Percentiles rank a stretch among this genome's conserved stretches.
These are phyloP conservation scores for Atta cephalotes DNA, from an alignment of 1,140 invertebrate genomes.

Conservation along the genomic window DNA sequence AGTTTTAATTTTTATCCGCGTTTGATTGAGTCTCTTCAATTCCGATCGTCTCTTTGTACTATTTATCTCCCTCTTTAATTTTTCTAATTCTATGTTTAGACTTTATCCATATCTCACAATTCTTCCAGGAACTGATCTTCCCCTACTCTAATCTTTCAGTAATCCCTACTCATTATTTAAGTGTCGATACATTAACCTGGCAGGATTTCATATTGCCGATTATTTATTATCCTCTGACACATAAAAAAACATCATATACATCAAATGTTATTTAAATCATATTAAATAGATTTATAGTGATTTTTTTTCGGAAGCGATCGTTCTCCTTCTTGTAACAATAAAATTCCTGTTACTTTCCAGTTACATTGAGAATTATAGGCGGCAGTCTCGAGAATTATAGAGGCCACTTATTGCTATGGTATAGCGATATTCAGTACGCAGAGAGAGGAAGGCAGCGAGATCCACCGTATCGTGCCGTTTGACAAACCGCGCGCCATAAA, in stretches of 20 bases:
- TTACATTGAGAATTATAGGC: conserved; percentile 12
- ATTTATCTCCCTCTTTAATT: too few species aligned
- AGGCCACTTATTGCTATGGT: not conserved
- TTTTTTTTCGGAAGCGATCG: not conserved
- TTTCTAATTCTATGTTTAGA: too few species aligned
- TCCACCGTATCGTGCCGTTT: conserved; percentile 75
- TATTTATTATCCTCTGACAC: too few species aligned
- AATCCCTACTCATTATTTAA: too few species aligned
- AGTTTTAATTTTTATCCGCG: too few species aligned
- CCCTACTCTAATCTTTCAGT: too few species aligned
- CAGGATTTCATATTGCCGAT: too few species aligned
- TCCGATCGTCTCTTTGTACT: too few species aligned
- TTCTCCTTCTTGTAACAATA: not conserved
- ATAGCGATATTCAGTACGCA: conserved; percentile 19
- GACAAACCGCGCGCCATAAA: conserved; percentile 83
- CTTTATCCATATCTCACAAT: too few species aligned
- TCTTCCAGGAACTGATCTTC: too few species aligned
- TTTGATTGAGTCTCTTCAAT: too few species aligned
- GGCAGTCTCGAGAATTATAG: conserved; percentile 28
- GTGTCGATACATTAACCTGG: too few species aligned
- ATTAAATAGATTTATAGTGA: not conserved
- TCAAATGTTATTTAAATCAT: not conserved
- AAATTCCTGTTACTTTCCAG: conserved; percentile 6
- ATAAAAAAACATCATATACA: not conserved
- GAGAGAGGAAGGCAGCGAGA: conserved; percentile 3